These are phyloP conservation scores for Drosophila mettleri DNA, from an alignment of 2,888 invertebrate species.

Conservation along the genomic window DNA sequence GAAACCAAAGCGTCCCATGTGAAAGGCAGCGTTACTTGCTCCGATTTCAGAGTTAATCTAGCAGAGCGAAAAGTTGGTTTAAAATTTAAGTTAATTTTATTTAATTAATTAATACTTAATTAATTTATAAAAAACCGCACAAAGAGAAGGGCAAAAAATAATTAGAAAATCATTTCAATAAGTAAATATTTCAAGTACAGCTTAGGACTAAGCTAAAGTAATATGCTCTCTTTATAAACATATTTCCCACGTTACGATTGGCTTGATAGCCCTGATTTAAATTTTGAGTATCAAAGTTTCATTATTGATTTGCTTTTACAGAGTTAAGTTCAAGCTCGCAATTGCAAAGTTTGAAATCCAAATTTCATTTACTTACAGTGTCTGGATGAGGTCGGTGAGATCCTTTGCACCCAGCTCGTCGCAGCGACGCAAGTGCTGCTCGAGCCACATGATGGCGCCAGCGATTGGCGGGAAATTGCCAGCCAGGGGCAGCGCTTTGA, in stretches of 20 bases:
- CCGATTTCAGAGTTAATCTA: slow-evolving; percentile 53
- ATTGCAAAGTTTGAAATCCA: neutral
- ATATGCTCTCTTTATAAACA: too few species aligned
- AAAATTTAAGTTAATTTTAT: neutral
- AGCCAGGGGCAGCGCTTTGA: slow-evolving; percentile 65
- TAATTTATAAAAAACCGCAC: too few species aligned
- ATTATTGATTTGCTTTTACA: too few species aligned
- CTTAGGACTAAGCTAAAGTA: too few species aligned
- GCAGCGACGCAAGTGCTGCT: slow-evolving; percentile 88
- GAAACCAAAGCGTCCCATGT: slow-evolving; percentile 65
- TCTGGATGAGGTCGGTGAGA: slow-evolving; percentile 66
- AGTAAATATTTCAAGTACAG: neutral
- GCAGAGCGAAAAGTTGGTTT: neutral
- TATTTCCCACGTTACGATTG: too few species aligned
- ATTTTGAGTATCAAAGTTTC: too few species aligned
- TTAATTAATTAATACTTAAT: too few species aligned
- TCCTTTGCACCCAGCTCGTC: slow-evolving; percentile 70
- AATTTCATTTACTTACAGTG: slow-evolving; percentile 59
- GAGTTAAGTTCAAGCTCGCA: too few species aligned
- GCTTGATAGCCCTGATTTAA: too few species aligned
- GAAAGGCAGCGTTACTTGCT: slow-evolving; percentile 36
- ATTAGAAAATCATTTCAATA: too few species aligned
- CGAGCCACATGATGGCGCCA: slow-evolving; percentile 90
- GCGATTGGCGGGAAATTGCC: slow-evolving; percentile 88
- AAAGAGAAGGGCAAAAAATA: too few species aligned